Evolutionary conservation across 2,888 invertebrate species (phyloP), one percentile per base, ranked within the genome.

Genomic region (Alsophila aescularia): DNA sequence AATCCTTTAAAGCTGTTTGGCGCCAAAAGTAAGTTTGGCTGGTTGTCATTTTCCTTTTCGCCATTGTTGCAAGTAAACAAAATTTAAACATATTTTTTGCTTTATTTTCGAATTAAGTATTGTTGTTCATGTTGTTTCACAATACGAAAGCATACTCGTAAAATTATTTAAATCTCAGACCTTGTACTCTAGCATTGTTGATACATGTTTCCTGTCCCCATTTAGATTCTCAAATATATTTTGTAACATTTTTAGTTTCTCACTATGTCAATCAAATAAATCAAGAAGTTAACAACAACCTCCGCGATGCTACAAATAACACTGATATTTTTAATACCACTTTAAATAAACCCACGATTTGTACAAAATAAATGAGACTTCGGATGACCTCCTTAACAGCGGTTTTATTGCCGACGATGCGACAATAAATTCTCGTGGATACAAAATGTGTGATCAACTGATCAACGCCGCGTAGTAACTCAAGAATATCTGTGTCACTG

Each of bases 311-410:
- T 64, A 62, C 60, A 69, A 69, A 64, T 67, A 69, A 58, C 52
- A 58, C 64, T 51, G 63, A 57, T 75, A 73, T 75, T 73, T 69
- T 72, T 51, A 52, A 60, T 58, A 52, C 42, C 48, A 55, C 55
- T 64, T 66, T 60, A 69, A 74, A 73, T 75, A 78, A 77, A 71
- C 67, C 69, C 49, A 60, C 70, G 69, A 74, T 80, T 76, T 77
- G 73, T 77, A 66, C 71, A 73, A 78, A 77, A 82, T 76, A 73
- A 79, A 80, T 72, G 73, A 62, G 32, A 39, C 51, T 50, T 50
- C 54, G 58, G 62, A 72, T 82, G 89, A 88, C 90, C 90, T 83
- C 85, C 76, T 89, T 89, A 79, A 48, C 67, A 49, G 64, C 58
- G 67, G 65, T 83, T 83, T 83, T 85, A 88, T 80, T 78, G 85